phyloP scores from a whole-genome alignment of 2,797 vertebrate species.

The Melanotaenia nigrans region DNA sequence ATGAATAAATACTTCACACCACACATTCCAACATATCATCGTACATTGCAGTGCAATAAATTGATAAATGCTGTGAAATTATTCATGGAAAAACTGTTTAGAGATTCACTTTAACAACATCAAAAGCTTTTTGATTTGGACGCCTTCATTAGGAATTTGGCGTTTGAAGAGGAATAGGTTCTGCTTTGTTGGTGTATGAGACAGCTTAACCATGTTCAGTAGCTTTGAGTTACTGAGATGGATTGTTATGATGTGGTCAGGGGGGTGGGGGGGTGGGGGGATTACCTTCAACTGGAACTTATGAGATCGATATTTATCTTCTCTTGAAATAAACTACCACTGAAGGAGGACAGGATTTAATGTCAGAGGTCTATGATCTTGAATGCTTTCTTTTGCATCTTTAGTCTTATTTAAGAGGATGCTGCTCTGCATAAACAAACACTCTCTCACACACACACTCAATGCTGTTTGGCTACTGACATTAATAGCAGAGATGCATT shows the following conservation, averaged over 20 bases:
- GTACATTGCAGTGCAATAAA: slow-evolving; percentile 16
- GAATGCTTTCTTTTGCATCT: slow-evolving; percentile 41
- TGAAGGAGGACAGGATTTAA: slow-evolving; percentile 40
- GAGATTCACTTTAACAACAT: slow-evolving; percentile 44
- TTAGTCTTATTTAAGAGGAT: not conserved
- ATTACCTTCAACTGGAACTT: slow-evolving; percentile 48
- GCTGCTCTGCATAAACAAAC: slow-evolving; percentile 34
- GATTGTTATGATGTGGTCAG: slow-evolving; percentile 29
- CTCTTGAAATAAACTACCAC: slow-evolving; percentile 32
- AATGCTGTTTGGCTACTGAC: slow-evolving; percentile 20
- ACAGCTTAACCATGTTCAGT: slow-evolving; percentile 25
- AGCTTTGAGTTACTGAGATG: slow-evolving; percentile 45
- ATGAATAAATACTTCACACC: slow-evolving; percentile 13
- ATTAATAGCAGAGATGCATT: slow-evolving; percentile 16
- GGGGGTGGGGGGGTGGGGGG: too few relatives aligned
- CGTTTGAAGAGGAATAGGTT: slow-evolving; percentile 33
- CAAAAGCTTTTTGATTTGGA: slow-evolving; percentile 39
- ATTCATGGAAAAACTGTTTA: slow-evolving; percentile 31
- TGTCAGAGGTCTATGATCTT: slow-evolving; percentile 27
- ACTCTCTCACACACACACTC: not conserved
- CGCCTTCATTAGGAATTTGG: slow-evolving; percentile 24
- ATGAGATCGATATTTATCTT: slow-evolving; percentile 56
- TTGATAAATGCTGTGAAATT: slow-evolving; percentile 21
- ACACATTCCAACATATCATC: slow-evolving; percentile 2
- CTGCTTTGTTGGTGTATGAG: slow-evolving; percentile 24